These are phyloP conservation scores for Gryllus longicercus DNA, from an alignment of 2,888 invertebrate genomes.

Conservation along the genomic window DNA sequence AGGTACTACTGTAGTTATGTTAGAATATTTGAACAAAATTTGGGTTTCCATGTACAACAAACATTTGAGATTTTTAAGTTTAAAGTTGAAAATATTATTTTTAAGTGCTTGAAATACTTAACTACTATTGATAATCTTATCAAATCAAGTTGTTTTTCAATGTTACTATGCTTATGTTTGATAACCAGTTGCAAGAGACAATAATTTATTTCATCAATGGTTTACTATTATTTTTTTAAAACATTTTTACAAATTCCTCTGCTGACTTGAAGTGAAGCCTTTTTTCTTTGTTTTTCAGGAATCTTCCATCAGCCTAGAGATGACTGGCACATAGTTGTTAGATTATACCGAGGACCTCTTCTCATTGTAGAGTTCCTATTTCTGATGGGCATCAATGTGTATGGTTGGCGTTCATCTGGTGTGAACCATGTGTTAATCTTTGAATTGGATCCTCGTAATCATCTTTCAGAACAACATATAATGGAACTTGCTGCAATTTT, in stretches of 20 bases:
- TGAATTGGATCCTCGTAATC: slow-evolving; percentile 75
- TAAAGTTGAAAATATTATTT: too few relatives aligned
- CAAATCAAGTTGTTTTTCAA: too few relatives aligned
- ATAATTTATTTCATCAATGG: too few relatives aligned
- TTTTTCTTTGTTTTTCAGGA: slow-evolving; percentile 42
- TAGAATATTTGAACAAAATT: too few relatives aligned
- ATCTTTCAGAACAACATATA: slow-evolving; percentile 69
- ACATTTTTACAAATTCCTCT: background rate
- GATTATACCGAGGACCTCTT: slow-evolving; percentile 75
- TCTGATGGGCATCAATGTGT: slow-evolving; percentile 75
- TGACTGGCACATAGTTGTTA: slow-evolving; percentile 66
- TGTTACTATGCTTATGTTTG: too few relatives aligned
- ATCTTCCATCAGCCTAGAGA: slow-evolving; percentile 53
- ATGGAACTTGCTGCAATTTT: slow-evolving; percentile 75
- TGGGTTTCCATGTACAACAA: too few relatives aligned
- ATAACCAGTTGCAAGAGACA: too few relatives aligned
- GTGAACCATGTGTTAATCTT: slow-evolving; percentile 82
- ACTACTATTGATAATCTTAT: too few relatives aligned
- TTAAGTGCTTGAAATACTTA: too few relatives aligned
- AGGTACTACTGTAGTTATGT: too few relatives aligned
- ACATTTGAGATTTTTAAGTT: too few relatives aligned
- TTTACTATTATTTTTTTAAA: too few relatives aligned
- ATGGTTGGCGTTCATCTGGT: slow-evolving; percentile 77
- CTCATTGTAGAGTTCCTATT: slow-evolving; percentile 72
- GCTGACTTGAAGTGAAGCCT: background rate